Evolutionary conservation across 2,797 vertebrate species (phyloP).

Genomic region (Smutsia temminckii): DNA sequence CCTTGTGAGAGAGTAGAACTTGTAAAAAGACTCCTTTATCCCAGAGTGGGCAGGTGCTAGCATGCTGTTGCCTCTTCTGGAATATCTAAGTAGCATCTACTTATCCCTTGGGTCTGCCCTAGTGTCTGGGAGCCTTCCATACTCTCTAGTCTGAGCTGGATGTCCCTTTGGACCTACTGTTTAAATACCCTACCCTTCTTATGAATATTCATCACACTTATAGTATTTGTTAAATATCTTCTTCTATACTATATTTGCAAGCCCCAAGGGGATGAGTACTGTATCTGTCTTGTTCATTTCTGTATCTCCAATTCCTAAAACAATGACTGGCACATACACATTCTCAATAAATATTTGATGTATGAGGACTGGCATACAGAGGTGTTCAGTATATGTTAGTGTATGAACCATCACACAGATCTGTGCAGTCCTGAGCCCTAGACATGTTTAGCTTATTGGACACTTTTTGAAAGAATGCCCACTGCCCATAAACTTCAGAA

Average conservation of each 20-base stretch:
- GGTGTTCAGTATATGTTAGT: not conserved
- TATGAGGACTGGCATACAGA: not conserved
- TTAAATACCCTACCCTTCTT: not conserved
- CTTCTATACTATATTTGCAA: not conserved
- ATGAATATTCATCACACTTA: not conserved
- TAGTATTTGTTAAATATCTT: not conserved
- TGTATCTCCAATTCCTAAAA: not conserved
- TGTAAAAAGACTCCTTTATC: not conserved
- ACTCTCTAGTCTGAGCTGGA: not conserved
- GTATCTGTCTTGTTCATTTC: not conserved
- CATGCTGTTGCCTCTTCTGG: not conserved
- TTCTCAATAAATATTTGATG: not conserved
- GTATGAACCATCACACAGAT: accelerated
- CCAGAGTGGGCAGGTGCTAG: not conserved
- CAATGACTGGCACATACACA: not conserved
- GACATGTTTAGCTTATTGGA: not conserved
- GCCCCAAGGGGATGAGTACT: too few species aligned
- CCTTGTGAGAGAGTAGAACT: accelerated
- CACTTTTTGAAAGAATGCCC: too few species aligned
- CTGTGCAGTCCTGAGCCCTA: not conserved
- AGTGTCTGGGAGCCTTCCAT: not conserved
- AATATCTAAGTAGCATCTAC: not conserved
- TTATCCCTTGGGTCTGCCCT: not conserved
- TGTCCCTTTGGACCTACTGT: not conserved
- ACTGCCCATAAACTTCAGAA: too few species aligned